These are phyloP conservation scores for Polylopha cassiicola DNA, from an alignment of 2,888 invertebrate species.

Conservation along the genomic window DNA sequence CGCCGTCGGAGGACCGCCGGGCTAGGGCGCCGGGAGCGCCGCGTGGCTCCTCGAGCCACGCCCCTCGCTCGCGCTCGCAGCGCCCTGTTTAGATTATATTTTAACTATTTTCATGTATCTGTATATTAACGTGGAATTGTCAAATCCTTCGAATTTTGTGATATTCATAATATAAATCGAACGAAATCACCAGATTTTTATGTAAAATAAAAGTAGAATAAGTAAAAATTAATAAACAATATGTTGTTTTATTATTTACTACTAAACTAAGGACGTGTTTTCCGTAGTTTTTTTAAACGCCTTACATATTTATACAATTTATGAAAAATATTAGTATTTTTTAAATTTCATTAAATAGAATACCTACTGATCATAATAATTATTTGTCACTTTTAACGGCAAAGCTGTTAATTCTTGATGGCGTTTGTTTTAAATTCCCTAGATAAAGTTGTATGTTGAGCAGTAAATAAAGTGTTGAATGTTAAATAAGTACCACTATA, in stretches of 20 bases:
- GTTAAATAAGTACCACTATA: too few species aligned
- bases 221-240: conserved; percentile 39
- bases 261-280: too few species aligned
- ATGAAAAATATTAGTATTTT: too few species aligned
- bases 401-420: too few species aligned
- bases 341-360: too few species aligned
- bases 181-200: conserved; percentile 69
- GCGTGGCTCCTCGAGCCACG: conserved; percentile 30
- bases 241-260: background rate
- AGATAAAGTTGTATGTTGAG: too few species aligned
- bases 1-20: conserved; percentile 74
- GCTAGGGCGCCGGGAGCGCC: conserved; percentile 67
- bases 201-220: conserved; percentile 67
- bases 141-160: conserved; percentile 74
- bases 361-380: too few species aligned
- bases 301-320: too few species aligned
- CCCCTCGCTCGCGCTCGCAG: conserved; percentile 63
- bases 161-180: conserved; percentile 70
- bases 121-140: conserved; percentile 65
- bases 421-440: too few species aligned
- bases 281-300: too few species aligned
- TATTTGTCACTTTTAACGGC: too few species aligned
- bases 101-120: conserved; percentile 46
- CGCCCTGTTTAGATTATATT: conserved; percentile 55
- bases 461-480: too few species aligned